A percentile compares a stretch with the other conserved stretches of the same genome.
phyloP scores from a whole-genome alignment of 1,140 invertebrate genomes.

The Aricia agestis region DNA sequence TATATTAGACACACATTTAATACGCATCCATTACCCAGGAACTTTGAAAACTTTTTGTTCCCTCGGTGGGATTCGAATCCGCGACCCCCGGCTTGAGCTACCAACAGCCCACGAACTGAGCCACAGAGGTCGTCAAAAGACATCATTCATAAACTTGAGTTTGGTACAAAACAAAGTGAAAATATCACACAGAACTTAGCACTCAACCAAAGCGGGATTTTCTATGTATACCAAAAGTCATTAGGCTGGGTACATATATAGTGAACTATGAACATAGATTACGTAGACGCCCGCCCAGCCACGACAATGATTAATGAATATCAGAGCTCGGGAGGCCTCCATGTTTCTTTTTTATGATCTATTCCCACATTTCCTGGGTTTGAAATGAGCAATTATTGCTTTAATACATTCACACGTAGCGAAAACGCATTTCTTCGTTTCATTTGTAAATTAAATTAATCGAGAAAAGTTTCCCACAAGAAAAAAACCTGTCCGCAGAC shows the following conservation, averaged over 20 bases:
- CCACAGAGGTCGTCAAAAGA: no score
- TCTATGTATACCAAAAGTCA: constrained; percentile 37
- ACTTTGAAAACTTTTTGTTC: no score
- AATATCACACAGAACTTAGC: constrained; percentile 3
- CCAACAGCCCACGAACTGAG: no score
- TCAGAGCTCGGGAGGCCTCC: constrained; percentile 52
- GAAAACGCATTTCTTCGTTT: neutral
- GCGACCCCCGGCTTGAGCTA: no score
- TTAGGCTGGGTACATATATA: constrained; percentile 37
- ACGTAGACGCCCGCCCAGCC: constrained; percentile 39
- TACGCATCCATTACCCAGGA: no score
- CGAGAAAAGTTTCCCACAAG: no score
- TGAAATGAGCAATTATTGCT: constrained; percentile 19
- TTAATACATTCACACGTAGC: neutral
- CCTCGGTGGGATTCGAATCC: no score
- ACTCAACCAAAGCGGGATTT: neutral
- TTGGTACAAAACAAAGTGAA: neutral
- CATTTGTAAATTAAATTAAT: neutral
- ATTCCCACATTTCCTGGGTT: constrained; percentile 25
- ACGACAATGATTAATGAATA: constrained; percentile 62
- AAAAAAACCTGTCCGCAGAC: neutral
- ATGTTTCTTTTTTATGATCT: constrained; percentile 42
- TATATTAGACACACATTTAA: no score
- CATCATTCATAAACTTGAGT: neutral
- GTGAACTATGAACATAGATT: constrained; percentile 31